Base-by-base conservation (phyloP, 2,797 vertebrate genomes). In the Bryconaethiops microstoma region DNA sequence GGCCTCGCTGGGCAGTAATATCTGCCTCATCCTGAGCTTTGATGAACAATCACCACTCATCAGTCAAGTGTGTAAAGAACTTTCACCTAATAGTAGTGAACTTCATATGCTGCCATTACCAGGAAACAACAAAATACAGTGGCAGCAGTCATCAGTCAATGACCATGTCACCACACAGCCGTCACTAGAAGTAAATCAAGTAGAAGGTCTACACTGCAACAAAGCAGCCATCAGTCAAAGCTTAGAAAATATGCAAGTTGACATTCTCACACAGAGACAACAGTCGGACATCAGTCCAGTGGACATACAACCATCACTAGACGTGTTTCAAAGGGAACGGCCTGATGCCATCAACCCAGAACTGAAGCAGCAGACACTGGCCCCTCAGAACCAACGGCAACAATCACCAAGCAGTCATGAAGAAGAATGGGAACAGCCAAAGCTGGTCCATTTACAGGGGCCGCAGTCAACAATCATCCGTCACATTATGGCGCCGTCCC, bases 21-120 rank as follows among this genome's bases (percentile, higher is more conserved):
- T 94, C 63, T 93, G 86, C 81, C 86, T 94, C 79, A 93, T 94
- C 82, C 84, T 94, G 72, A 94, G 90, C 81, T 89, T 94, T 8
- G 86, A 90, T 83, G 92, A 91, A 71, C 80, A 84, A 57, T 70
- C 79, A 39, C 87, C 90, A 67, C 86, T 83, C 0, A 89, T 90
- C 78, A 90, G 86, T 86, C 87, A 90, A 77, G 62, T 10, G 0
- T 75, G 35, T 42, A 83, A 79, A 62, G 71, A 79, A 65, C 23
- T 39, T 60, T 79, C 82, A 64, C 73, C 77, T 21, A 76, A 48
- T 54, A 78, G 50, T 23, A 52, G 6, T n/a, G 65, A 79, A n/a
- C 40, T 29, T 65, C 59, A 48, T 1, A 50, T 57, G 40, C 39
- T 59, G 40, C 48, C 39, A 0, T 13, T 75, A 7, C 25, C 57